Percentiles rank a stretch among this genome's conserved stretches.
Conservation (phyloP, 2,797 vertebrate species). For the Xerus rutilus region DNA sequence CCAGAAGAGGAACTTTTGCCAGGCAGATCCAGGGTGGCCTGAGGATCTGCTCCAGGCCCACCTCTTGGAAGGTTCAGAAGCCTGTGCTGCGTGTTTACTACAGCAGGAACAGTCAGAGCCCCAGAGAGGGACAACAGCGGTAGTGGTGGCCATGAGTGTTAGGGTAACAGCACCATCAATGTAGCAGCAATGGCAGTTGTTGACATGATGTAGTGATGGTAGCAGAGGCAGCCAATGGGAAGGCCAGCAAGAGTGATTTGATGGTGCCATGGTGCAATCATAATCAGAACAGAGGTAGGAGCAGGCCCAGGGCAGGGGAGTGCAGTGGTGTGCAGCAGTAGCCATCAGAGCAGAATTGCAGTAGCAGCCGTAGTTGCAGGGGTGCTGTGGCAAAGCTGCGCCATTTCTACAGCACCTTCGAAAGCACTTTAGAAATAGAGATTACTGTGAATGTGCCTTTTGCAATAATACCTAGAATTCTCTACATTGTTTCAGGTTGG, state of each 20-base stretch:
- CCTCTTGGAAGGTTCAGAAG: not conserved
- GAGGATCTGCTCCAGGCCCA: not conserved
- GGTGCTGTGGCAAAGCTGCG: not conserved
- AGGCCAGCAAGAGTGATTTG: not conserved
- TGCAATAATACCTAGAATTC: not conserved
- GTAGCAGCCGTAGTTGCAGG: too few species aligned
- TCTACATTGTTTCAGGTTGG: not conserved
- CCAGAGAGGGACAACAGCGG: accelerated
- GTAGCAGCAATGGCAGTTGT: accelerated
- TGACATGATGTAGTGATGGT: not conserved
- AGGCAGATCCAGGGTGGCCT: not conserved
- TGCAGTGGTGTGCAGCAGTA: too few species aligned
- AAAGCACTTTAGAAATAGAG: not conserved
- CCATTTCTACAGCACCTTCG: not conserved
- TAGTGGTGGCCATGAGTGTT: not conserved
- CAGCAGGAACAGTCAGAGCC: not conserved
- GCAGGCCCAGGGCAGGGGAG: not conserved
- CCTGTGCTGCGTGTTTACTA: not conserved
- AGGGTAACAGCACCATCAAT: too few species aligned
- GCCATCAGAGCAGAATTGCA: accelerated
- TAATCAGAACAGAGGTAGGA: not conserved
- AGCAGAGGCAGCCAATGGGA: not conserved
- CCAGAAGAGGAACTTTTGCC: not conserved
- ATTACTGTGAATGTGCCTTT: not conserved
- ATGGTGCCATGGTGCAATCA: too few species aligned